These are phyloP conservation scores for Achlya flavicornis DNA, from an alignment of 2,888 invertebrate genomes.

Conservation along the genomic window DNA sequence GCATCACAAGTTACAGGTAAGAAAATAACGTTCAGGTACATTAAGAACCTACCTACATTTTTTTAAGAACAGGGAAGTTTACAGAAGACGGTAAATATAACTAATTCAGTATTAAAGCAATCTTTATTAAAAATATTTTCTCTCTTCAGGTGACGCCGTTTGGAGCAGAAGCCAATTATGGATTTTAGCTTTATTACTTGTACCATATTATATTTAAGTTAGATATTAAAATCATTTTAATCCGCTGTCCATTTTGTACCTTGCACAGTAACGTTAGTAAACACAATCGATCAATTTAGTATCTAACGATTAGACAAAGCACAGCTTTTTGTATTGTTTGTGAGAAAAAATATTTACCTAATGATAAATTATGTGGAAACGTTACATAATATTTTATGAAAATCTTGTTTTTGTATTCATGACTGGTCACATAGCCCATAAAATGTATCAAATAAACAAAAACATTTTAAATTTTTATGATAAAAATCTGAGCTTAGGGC, in stretches of 20 bases:
- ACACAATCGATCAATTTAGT: neutral
- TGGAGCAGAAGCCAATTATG: conserved; percentile 65
- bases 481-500: conserved; percentile 50
- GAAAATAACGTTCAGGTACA: neutral
- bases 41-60: too few species aligned
- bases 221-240: conserved; percentile 18
- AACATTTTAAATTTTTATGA: conserved; percentile 14
- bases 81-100: neutral
- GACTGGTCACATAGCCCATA: neutral
- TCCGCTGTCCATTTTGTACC: conserved; percentile 36
- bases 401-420: neutral
- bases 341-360: too few species aligned
- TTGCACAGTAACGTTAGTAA: neutral
- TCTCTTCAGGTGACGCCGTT: conserved; percentile 63
- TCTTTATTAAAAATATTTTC: conserved; percentile 13
- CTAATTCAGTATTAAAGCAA: neutral
- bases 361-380: neutral
- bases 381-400: neutral
- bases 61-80: too few species aligned
- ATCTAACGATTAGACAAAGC: neutral
- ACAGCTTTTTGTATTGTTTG: neutral
- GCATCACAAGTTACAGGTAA: conserved; percentile 78
- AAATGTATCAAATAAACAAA: conserved; percentile 1
- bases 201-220: conserved; percentile 47
- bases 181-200: conserved; percentile 48